Evolutionary conservation across 2,888 invertebrate species (phyloP), one percentile per base, ranked within the genome.

Genomic region (Sesia bembeciformis): DNA sequence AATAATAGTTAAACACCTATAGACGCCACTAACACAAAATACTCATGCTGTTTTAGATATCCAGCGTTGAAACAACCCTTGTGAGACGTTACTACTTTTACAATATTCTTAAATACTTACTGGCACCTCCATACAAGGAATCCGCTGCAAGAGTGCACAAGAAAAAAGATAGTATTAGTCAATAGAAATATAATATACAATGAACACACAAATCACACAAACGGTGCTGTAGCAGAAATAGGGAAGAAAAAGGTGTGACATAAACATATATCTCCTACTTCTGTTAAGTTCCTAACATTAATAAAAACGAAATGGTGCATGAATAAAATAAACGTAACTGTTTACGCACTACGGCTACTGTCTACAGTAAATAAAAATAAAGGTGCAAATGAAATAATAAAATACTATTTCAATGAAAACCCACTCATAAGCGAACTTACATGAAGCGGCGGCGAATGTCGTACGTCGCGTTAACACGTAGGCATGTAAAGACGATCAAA

Each of bases 71-170:
- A 23, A 23, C 23, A 23, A 23, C 23, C 23, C 23, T n/a, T 23
- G 23, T 46, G 46, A 46, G 43, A 8, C 43, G 43, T 8, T 46
- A 46, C 46, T 23, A 23, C 23, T 23, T 46, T 46, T 46, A 23
- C 23, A 46, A 46, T 46, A 7, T 46, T 46, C 46, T 8, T 23
- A 54, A 49, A 66, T 82, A 92, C 92, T 92, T 90, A 92, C 92
- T 93, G 83, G 92, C 91, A 82, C 92, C 92, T 91, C 93, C 94
- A 92, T 92, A 93, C 75, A 93, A 88, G 70, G 93, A 93, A 91
- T 94, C 94, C 91, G 93, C 94, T 94, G 91, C 67, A 82, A 80
- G 78, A 63, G 64, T 65, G 78, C 77, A 80, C 68, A 74, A 65
- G 75, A 77, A 77, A 71, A 85, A 86, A 74, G 53, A 68, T 53